A percentile compares a stretch with the other conserved stretches of the same genome.
phyloP scores from a whole-genome alignment of 2,113 vertebrate genomes.

The Dendropsophus ebraccatus region DNA sequence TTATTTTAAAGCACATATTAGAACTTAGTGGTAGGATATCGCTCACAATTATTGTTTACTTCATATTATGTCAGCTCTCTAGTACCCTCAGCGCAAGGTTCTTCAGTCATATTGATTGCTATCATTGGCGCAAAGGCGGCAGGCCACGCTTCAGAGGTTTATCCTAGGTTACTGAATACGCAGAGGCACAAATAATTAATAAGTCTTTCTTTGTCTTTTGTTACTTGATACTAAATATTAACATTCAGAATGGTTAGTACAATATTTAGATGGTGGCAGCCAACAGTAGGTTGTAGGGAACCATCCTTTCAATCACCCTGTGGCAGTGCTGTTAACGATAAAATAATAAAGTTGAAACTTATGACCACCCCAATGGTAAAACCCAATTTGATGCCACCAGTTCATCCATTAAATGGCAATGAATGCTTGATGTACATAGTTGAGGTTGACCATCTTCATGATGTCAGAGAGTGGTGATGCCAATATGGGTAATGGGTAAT shows the following conservation, averaged over 20 bases:
- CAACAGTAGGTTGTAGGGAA: neutral
- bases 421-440: neutral
- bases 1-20: constrained; percentile 60
- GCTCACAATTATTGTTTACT: constrained; percentile 53
- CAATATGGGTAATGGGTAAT: neutral
- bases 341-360: neutral
- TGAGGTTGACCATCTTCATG: neutral
- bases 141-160: neutral
- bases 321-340: neutral
- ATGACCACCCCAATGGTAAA: neutral
- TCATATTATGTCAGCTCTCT: constrained; percentile 16
- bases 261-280: neutral
- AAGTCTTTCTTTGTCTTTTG: neutral
- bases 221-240: neutral
- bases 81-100: constrained; percentile 17
- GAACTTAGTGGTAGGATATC: constrained; percentile 47
- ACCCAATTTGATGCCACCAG: neutral
- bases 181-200: constrained; percentile 20
- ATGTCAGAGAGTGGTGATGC: neutral
- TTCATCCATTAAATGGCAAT: neutral
- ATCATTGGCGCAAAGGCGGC: neutral
- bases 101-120: neutral
- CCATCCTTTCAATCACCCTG: neutral
- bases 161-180: neutral
- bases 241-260: neutral